A percentile compares a stretch with the other conserved stretches of the same genome.
Evolutionary conservation across 2,888 invertebrate species (phyloP).

Genomic region (Andrena chrysosceles): DNA sequence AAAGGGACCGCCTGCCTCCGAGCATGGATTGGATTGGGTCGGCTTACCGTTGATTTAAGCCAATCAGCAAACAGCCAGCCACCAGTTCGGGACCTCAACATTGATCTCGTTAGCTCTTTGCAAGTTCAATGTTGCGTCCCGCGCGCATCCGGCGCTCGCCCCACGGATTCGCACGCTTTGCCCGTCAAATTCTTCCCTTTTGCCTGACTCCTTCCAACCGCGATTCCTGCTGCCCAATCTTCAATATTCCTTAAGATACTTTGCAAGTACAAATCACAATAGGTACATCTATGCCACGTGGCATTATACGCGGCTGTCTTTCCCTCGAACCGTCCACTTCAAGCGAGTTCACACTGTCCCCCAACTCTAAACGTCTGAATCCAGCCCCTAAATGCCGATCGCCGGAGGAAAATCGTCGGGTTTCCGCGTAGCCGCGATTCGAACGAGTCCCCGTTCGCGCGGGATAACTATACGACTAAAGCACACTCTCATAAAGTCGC

Average conservation of each 20-base stretch:
- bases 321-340: no score
- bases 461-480: conserved; percentile 77
- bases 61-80: conserved; percentile 84
- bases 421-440: conserved; percentile 31
- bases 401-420: neutral
- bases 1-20: conserved; percentile 79
- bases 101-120: conserved; percentile 84
- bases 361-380: neutral
- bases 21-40: conserved; percentile 83
- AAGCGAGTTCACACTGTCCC: neutral
- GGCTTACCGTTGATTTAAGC: conserved; percentile 85
- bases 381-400: neutral
- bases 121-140: conserved; percentile 83
- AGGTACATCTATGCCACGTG: no score
- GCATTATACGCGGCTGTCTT: no score
- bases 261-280: no score
- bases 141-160: conserved; percentile 44
- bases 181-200: conserved; percentile 9
- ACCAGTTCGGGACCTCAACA: conserved; percentile 79
- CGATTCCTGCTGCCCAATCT: conserved; percentile 14
- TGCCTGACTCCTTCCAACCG: neutral
- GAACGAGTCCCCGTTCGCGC: conserved; percentile 54
- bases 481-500: conserved; percentile 80
- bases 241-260: neutral
- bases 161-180: conserved; percentile 49